Conservation (phyloP, 2,888 invertebrate genomes). For the Microplitis manilae region DNA sequence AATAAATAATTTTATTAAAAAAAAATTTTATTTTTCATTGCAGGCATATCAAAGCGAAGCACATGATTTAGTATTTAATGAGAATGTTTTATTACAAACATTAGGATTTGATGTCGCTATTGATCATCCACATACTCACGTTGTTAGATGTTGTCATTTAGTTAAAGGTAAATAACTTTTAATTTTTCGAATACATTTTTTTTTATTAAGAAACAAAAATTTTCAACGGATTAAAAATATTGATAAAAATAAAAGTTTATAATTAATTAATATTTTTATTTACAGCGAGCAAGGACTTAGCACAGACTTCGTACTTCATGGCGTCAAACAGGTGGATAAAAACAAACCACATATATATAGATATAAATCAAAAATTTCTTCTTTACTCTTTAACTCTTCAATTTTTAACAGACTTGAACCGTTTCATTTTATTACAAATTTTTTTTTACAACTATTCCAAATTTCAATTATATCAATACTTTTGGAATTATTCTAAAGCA, state of each 20-base stretch:
- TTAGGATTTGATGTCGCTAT: conserved; percentile 98
- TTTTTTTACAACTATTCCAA: too few relatives aligned
- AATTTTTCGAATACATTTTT: neutral
- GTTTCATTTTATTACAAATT: conserved; percentile 22
- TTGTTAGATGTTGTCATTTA: conserved; percentile 95
- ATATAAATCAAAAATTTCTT: conserved; percentile 37
- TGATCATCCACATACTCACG: conserved; percentile 98
- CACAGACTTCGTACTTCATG: conserved; percentile 98
- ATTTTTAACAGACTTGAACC: conserved; percentile 34
- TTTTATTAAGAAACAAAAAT: neutral
- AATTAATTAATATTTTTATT: conserved; percentile 44
- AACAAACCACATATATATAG: neutral
- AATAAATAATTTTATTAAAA: conserved; percentile 3
- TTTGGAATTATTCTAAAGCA: neutral
- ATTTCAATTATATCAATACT: too few relatives aligned
- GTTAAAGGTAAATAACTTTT: conserved; percentile 82
- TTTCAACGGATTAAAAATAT: neutral
- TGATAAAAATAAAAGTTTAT: neutral
- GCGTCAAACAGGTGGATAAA: conserved; percentile 90
- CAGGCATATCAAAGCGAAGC: conserved; percentile 82
- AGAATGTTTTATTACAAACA: conserved; percentile 96
- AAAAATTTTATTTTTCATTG: conserved; percentile 47
- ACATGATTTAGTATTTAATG: conserved; percentile 95
- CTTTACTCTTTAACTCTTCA: conserved; percentile 13
- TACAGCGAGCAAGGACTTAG: conserved; percentile 94